Evolutionary conservation across 1,140 invertebrate species (phyloP).

Genomic region (Cydia splendana): DNA sequence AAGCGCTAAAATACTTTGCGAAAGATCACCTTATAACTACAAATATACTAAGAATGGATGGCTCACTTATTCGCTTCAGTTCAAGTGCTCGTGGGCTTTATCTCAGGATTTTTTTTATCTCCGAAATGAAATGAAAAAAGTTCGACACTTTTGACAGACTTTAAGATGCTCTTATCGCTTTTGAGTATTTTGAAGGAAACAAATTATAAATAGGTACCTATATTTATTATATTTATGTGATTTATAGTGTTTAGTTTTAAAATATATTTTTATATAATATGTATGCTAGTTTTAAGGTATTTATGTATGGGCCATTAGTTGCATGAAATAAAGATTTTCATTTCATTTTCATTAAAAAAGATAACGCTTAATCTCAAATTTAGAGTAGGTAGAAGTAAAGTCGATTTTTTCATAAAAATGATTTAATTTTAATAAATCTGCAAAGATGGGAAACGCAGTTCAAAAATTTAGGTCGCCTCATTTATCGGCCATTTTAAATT

Average conservation of each 20-base stretch:
- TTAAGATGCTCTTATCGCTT: constrained; percentile 25
- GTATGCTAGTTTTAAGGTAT: too few relatives aligned
- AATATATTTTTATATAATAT: too few relatives aligned
- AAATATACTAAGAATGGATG: too few relatives aligned
- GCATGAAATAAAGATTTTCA: too few relatives aligned
- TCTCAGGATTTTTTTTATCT: constrained; percentile 12
- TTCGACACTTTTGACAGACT: constrained; percentile 12
- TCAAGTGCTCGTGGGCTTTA: not conserved
- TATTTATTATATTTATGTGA: too few relatives aligned
- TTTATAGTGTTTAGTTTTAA: too few relatives aligned
- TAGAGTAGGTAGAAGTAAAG: not conserved
- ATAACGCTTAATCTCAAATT: not conserved
- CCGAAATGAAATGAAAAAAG: constrained; percentile 19
- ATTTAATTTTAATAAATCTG: not conserved
- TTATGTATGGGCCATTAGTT: too few relatives aligned
- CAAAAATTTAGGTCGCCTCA: constrained; percentile 53
- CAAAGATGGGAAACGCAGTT: constrained; percentile 3
- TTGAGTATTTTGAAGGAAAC: constrained; percentile 3
- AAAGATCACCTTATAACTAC: too few relatives aligned
- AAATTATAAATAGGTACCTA: not conserved
- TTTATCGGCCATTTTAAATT: constrained; percentile 72
- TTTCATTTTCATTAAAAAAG: too few relatives aligned
- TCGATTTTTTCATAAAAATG: not conserved
- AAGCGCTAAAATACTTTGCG: too few relatives aligned
- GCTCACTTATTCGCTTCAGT: not conserved